Base-by-base conservation (phyloP, 1,140 invertebrate species). In the Penaeus vannamei region DNA sequence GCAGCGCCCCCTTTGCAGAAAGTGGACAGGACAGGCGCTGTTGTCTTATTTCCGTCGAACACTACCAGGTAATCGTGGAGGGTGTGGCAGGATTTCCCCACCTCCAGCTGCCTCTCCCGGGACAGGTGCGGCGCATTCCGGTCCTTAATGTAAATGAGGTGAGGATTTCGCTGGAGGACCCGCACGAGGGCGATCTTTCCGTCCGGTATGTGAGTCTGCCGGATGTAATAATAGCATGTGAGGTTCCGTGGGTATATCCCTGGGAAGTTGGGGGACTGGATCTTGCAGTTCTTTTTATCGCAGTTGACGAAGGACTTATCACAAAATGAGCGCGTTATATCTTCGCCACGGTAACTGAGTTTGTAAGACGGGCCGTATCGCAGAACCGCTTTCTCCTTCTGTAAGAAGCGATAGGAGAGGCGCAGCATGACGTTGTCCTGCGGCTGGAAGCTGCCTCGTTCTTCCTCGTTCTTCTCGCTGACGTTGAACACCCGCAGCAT, bases 221-320 rank as follows among this genome's bases (percentile, higher is more conserved):
- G 95, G 64, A 96, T 94, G 88, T 95, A 94, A 93, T 97, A 97
- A 92, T 96, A 95, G 93, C 97, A 97, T 85, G 96, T 97, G 80
- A 97, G 95, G 93, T 97, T 97, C 89, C 97, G 94, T 4, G 96
- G 96, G 93, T 97, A 97, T 82, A 97, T 95, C 29, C 97, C 97
- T 20, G 96, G 97, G 93, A 96, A 97, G 94, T 97, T 97, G 7
- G 97, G 96, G 26, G 96, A 96, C 93, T 97, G 96, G 61, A 97
- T 95, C 53, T 96, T 95, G 93, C 97, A 98, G 82, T 95, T 95
- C 95, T 96, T 97, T 92, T 95, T 95, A 94, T 97, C 96, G 93
- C 97, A 98, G 93, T 97, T 96, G 93, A 96, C 97, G 94, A 97
- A 97, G 93, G 97, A 97, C 89, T 97, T 94, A 32, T 97, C 97